These are phyloP conservation scores for Portunus trituberculatus DNA, from an alignment of 1,140 invertebrate species.

Conservation along the genomic window DNA sequence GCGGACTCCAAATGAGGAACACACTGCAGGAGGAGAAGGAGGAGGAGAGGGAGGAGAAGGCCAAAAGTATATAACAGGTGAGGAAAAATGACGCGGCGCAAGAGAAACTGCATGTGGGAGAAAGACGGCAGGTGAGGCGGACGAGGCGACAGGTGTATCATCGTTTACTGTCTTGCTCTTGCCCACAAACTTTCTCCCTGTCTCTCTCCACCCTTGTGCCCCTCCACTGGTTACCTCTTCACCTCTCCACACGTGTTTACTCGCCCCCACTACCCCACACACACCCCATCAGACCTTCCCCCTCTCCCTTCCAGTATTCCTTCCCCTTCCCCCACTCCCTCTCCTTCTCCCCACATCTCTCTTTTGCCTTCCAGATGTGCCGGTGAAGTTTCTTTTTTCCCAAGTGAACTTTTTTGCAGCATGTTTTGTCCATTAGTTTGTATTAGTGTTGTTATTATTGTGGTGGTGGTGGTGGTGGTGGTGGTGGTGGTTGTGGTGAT, in stretches of 20 bases:
- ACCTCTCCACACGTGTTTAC: slow-evolving; percentile 18
- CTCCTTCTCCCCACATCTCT: too few species aligned
- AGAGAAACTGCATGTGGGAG: slow-evolving; percentile 4
- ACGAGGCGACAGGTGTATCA: not conserved
- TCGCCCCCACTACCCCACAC: not conserved
- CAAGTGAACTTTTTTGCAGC: not conserved
- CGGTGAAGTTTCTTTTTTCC: not conserved
- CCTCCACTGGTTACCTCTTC: not conserved
- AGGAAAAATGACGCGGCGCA: not conserved
- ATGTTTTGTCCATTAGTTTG: too few species aligned
- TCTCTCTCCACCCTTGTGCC: not conserved
- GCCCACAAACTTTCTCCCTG: slow-evolving; percentile 1
- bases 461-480: too few species aligned
- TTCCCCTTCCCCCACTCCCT: too few species aligned
- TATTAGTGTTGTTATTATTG: too few species aligned
- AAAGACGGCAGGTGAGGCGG: not conserved
- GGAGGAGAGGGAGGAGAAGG: too few species aligned
- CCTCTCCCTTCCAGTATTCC: not conserved
- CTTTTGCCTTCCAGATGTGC: too few species aligned
- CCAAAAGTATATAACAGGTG: not conserved
- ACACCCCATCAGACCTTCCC: not conserved
- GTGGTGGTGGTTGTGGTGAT: too few species aligned
- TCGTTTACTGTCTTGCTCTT: not conserved
- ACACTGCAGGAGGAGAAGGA: too few species aligned
- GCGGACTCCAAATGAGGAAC: too few species aligned